Percentiles rank a stretch among this genome's conserved stretches.
Conservation (phyloP, 2,888 invertebrate species). For the Spisula solida region DNA sequence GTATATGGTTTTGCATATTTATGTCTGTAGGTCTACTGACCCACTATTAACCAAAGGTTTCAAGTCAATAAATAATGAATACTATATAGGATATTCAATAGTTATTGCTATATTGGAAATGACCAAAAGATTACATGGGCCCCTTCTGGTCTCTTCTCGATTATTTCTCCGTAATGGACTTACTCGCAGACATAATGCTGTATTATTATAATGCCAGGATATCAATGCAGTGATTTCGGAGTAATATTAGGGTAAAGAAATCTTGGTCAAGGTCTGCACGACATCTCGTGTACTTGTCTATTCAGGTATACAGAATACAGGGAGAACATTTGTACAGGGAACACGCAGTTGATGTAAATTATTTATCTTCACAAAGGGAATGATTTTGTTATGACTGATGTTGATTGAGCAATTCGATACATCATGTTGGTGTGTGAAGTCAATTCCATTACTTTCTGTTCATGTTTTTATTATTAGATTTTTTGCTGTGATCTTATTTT, state of each 20-base stretch:
- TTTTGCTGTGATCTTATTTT: neutral
- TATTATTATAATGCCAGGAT: too few relatives aligned
- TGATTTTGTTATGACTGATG: neutral
- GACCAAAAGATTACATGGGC: too few relatives aligned
- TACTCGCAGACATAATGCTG: too few relatives aligned
- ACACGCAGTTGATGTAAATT: neutral
- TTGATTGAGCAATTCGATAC: neutral
- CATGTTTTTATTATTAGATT: neutral
- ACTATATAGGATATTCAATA: too few relatives aligned
- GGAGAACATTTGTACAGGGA: neutral
- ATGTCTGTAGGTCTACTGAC: too few relatives aligned
- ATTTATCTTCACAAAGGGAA: neutral
- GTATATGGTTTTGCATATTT: too few relatives aligned
- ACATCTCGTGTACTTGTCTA: neutral
- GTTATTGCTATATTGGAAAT: too few relatives aligned
- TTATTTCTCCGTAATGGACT: too few relatives aligned
- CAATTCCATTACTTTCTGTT: neutral
- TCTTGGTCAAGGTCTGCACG: neutral
- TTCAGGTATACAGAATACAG: neutral
- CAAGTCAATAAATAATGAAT: too few relatives aligned
- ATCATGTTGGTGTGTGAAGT: neutral
- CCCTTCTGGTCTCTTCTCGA: too few relatives aligned
- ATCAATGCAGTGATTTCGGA: too few relatives aligned
- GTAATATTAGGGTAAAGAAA: neutral
- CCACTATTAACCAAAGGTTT: too few relatives aligned